Percentiles rank a stretch among this genome's conserved stretches.
These are phyloP conservation scores for Polydesmus complanatus DNA, from an alignment of 2,888 invertebrate genomes.

Conservation along the genomic window DNA sequence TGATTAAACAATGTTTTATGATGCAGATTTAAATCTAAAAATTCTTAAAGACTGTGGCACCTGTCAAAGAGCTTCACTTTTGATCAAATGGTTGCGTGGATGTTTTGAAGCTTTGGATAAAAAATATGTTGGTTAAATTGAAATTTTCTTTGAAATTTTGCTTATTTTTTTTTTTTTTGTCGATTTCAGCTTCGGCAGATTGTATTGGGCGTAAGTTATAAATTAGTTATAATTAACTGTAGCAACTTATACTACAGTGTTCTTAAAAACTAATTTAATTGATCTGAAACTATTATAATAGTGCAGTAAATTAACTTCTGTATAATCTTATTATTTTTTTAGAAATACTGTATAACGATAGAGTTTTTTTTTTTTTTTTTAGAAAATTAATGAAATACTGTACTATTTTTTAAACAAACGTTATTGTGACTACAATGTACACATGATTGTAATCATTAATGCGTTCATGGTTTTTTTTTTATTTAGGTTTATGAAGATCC, in stretches of 20 bases:
- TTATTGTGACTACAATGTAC: too few species aligned
- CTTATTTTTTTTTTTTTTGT: conserved; percentile 1
- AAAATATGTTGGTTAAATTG: conserved; percentile 32
- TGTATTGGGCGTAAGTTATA: conserved; percentile 14
- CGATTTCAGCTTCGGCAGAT: conserved; percentile 13
- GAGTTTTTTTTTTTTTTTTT: too few species aligned
- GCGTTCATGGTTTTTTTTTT: too few species aligned
- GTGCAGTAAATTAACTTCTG: too few species aligned
- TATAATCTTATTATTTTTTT: too few species aligned
- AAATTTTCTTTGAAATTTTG: not conserved
- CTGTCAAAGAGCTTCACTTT: conserved; percentile 31
- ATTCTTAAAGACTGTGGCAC: conserved; percentile 30
- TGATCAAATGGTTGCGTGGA: conserved; percentile 35
- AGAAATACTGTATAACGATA: too few species aligned
- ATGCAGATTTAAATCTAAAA: conserved; percentile 30
- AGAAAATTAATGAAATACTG: too few species aligned
- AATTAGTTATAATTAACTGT: not conserved
- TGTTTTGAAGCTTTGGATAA: conserved; percentile 37
- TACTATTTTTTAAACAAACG: too few species aligned
- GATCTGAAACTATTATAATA: too few species aligned
- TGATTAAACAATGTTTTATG: not conserved
- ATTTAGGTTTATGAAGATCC: conserved; percentile 5
- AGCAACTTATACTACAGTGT: too few species aligned
- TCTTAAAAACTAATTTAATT: too few species aligned
- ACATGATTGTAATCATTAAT: too few species aligned